These are phyloP conservation scores for Meteorus sp. DNA, from an alignment of 1,140 invertebrate species.

Conservation along the genomic window DNA sequence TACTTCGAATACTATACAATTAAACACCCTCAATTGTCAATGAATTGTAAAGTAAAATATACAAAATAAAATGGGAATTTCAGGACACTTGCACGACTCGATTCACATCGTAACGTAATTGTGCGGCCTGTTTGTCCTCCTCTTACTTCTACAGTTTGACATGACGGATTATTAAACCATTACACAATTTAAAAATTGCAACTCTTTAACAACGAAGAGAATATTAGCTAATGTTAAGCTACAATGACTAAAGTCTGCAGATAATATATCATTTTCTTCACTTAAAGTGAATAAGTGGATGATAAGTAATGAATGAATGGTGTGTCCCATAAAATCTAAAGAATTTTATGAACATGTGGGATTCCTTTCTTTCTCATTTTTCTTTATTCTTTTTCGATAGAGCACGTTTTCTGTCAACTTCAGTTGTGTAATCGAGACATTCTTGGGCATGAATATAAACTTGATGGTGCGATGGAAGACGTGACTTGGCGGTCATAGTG, in stretches of 20 bases:
- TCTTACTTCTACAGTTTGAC: not conserved
- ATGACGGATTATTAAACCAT: conserved; percentile 5
- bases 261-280: conserved; percentile 12
- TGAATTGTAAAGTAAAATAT: not conserved
- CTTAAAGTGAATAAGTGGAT: not conserved
- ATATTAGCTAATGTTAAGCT: conserved; percentile 19
- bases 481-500: not conserved
- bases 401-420: not conserved
- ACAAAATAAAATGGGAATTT: not conserved
- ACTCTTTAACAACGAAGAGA: too few relatives aligned
- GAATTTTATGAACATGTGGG: too few relatives aligned
- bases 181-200: conserved; percentile 21
- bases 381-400: too few relatives aligned
- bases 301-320: too few relatives aligned
- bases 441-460: too few relatives aligned
- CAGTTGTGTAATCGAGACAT: not conserved
- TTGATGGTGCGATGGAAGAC: too few relatives aligned
- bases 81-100: not conserved
- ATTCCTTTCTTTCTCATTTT: too few relatives aligned
- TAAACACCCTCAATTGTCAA: too few relatives aligned
- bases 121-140: conserved; percentile 1
- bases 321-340: too few relatives aligned
- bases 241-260: conserved; percentile 1
- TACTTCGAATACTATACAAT: too few relatives aligned
- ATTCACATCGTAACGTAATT: conserved; percentile 20